Evolutionary conservation across 2,888 invertebrate species (phyloP), one percentile per base, ranked within the genome.

Genomic region (Steromphala cineraria): DNA sequence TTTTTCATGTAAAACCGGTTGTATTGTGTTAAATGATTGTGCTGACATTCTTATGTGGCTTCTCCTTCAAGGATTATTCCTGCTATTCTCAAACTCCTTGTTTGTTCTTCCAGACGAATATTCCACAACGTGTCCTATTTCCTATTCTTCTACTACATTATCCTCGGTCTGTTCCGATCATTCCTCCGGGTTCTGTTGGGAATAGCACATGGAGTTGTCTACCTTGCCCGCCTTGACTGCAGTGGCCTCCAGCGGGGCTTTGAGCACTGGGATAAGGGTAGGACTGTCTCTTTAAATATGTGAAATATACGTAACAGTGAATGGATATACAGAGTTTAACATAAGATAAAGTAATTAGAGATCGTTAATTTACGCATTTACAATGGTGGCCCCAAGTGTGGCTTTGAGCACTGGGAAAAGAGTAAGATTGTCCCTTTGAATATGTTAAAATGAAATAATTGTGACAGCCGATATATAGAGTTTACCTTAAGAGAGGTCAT

Each of bases 121-220:
- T 88, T 84, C 82, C 88, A 89, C 81, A 84, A 86, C 53, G 75
- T 86, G 46, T 81, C 86, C 15, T 89, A 84, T 81, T 86, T 89
- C 83, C 67, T 87, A 36, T 88, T 89, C 76, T 89, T 89, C 85
- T 88, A 87, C 82, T 87, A 89, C 82, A 82, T 88, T n/a, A 79
- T 89, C 15, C 78, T 89, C 15, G 89, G 88, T 1, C 19, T 89
- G n/a, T 84, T 88, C 62, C 83, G 83, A 21, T 85, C 84, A 40
- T 55, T 89, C 15, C 80, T 80, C 24, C 82, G 87, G 10, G 86
- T 88, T 8, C 15, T 85, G 8, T 79, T 83, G n/a, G 86, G 87
- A 1, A 40, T 88, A 5, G 36, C 84, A 0, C 80, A 87, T 3
- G 88, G 89, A 5, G 67, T 86, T 1, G 46, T 86, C 10, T 82